Percentiles rank a stretch among this genome's conserved stretches.
Evolutionary conservation across 2,888 invertebrate genomes (phyloP).

Genomic region (Campaea margaritaria): DNA sequence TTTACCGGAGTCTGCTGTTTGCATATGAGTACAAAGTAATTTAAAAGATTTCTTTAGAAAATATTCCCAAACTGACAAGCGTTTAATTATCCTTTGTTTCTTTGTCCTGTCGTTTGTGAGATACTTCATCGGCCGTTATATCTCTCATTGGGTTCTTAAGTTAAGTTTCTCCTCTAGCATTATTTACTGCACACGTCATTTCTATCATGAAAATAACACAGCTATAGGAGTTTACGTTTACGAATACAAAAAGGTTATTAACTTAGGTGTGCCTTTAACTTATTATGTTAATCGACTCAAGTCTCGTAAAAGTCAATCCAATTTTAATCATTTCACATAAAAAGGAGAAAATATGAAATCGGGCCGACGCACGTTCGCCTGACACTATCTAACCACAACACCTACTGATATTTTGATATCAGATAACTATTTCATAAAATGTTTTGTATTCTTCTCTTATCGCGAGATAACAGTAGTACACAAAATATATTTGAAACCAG

Average conservation of each 20-base stretch:
- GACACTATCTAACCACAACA: conserved; percentile 37
- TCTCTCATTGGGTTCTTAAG: too few species aligned
- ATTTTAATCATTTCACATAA: conserved; percentile 25
- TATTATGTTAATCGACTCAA: conserved; percentile 3
- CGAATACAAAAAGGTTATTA: conserved; percentile 15
- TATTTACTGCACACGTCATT: conserved; percentile 3
- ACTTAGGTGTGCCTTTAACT: conserved; percentile 4
- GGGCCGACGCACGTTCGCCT: conserved; percentile 46
- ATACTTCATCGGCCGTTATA: too few species aligned
- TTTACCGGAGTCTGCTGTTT: too few species aligned
- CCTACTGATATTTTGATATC: conserved; percentile 42
- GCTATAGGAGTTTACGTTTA: conserved; percentile 7
- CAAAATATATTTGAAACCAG: conserved; percentile 24
- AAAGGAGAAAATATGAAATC: conserved; percentile 48
- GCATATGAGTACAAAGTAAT: too few species aligned
- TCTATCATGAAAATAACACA: conserved; percentile 1
- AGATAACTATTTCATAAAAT: conserved; percentile 40
- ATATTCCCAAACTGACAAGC: too few species aligned
- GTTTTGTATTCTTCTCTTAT: too few species aligned
- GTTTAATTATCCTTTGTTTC: too few species aligned
- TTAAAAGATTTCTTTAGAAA: too few species aligned
- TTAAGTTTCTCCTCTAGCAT: not conserved
- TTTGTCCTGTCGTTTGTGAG: too few species aligned
- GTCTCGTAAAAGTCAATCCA: conserved; percentile 29
- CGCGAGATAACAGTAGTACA: not conserved